phyloP scores from a whole-genome alignment of 2,888 invertebrate species.

The Cactoblastis cactorum region DNA sequence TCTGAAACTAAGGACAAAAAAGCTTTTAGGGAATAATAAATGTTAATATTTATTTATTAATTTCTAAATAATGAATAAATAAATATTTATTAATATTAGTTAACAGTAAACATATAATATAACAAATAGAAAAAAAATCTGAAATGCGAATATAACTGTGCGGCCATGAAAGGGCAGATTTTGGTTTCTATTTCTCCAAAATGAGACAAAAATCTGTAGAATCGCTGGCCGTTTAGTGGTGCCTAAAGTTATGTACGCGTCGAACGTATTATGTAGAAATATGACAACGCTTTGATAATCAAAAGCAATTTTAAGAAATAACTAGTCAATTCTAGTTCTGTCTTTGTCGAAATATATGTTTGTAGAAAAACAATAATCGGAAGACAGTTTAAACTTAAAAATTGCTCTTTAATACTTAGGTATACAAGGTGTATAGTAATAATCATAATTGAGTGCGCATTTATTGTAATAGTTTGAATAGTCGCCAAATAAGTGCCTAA shows the following conservation, averaged over 20 bases:
- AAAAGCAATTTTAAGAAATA: no score
- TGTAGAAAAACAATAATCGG: no score
- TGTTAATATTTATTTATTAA: neutral
- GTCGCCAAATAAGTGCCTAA: neutral
- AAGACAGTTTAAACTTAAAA: no score
- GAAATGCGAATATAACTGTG: neutral
- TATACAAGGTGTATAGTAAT: neutral
- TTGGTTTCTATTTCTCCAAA: neutral
- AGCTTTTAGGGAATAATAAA: neutral
- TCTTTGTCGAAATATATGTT: no score
- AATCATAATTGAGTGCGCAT: neutral
- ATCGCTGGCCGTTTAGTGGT: neutral
- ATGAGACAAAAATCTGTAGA: neutral
- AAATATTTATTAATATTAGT: neutral
- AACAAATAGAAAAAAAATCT: no score
- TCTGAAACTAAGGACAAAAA: conserved; percentile 2
- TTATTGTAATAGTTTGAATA: conserved; percentile 3
- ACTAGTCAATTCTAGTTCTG: no score
- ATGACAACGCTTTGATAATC: neutral
- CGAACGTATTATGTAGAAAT: conserved; percentile 1
- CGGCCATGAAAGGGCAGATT: neutral
- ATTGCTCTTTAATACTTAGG: no score
- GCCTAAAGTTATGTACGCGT: neutral
- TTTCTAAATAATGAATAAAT: neutral
- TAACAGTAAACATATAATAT: neutral